These are phyloP conservation scores for Peromyscus californicus DNA, from an alignment of 2,113 vertebrate genomes.

Conservation along the genomic window DNA sequence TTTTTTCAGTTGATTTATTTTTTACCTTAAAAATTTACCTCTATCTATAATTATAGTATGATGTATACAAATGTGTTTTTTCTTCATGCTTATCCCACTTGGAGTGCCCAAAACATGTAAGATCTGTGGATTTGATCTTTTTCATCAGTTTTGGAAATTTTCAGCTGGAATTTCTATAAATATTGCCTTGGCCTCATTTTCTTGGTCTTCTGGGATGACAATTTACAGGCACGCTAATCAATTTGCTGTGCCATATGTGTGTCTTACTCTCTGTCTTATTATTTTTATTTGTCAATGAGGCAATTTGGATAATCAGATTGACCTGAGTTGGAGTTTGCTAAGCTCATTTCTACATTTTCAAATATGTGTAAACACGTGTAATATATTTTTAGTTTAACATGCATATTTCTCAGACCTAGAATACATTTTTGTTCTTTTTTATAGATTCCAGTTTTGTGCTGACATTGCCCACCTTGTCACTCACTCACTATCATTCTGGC, in stretches of 20 bases:
- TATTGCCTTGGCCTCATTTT: background rate
- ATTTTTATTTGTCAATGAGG: background rate
- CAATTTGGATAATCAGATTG: background rate
- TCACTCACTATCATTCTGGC: background rate
- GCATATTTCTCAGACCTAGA: background rate
- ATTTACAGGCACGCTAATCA: background rate
- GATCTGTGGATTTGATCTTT: background rate
- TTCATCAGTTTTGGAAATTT: constrained; percentile 17
- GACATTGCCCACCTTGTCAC: background rate
- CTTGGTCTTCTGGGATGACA: background rate
- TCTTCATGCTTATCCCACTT: background rate
- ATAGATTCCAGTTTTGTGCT: background rate
- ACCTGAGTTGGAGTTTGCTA: background rate
- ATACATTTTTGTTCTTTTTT: background rate
- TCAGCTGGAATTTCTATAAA: background rate
- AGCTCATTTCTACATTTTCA: constrained; percentile 2
- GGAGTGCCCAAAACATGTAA: background rate
- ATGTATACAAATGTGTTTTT: background rate
- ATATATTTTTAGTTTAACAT: background rate
- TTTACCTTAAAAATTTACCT: background rate
- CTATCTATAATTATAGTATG: background rate
- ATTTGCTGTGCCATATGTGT: background rate
- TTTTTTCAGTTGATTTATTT: background rate
- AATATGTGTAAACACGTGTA: background rate
- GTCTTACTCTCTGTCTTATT: background rate